Evolutionary conservation across 2,888 invertebrate species (phyloP), one percentile per base, ranked within the genome.

Genomic region (Corbicula japonica): DNA sequence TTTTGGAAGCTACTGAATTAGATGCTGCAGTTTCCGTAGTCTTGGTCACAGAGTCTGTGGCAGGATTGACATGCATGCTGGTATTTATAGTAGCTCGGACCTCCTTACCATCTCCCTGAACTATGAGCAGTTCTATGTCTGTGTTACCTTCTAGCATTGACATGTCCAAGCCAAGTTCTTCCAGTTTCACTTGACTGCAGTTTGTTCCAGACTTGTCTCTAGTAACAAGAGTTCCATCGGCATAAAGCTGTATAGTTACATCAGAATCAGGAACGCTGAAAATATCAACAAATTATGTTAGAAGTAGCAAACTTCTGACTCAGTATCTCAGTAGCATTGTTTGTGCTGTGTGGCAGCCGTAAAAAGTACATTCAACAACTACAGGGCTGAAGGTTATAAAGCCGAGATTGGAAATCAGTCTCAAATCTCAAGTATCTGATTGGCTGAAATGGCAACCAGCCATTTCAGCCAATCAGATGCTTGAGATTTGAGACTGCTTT

Each of bases 251-350:
- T 8, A 80, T 69, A 0, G 76, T 80, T 3, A 80, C 80, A 65
- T 80, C 80, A 1, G 80, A 80, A 46, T 80, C 68, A 12, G 80
- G 80, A 12, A 80, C 75, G 35, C 80, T 80, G 80, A 44, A 78
- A 77, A 32, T 32, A 26, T 5, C 41, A 46, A 30, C n/a, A n/a
- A n/a, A n/a, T n/a, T n/a, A n/a, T n/a, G n/a, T n/a, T n/a, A n/a
- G n/a, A n/a, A n/a, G n/a, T n/a, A n/a, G n/a, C n/a, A n/a, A n/a
- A n/a, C n/a, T n/a, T n/a, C n/a, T n/a, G n/a, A n/a, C n/a, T n/a
- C n/a, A n/a, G n/a, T n/a, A n/a, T n/a, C n/a, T n/a, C n/a, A n/a
- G n/a, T n/a, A n/a, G n/a, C n/a, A n/a, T n/a, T n/a, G n/a, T n/a
- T n/a, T n/a, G n/a, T n/a, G n/a, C n/a, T n/a, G n/a, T n/a, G n/a